Evolutionary conservation across 2,797 vertebrate species (phyloP).

Genomic region (Arnoldichthys spilopterus): DNA sequence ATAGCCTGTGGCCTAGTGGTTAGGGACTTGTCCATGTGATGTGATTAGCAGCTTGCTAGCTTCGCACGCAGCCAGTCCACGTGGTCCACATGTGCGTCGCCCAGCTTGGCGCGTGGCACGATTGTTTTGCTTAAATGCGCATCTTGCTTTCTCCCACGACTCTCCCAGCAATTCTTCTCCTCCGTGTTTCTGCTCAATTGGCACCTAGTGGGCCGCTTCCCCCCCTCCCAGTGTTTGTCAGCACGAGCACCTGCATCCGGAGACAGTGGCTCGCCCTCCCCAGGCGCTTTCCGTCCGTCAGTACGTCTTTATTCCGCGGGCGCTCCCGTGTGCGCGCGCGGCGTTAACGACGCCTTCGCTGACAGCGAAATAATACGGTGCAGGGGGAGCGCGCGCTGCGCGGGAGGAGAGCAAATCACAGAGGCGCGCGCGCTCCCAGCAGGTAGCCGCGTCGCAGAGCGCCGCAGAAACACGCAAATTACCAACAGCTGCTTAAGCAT

Average conservation of each 20-base stretch:
- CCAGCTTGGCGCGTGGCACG: constrained; percentile 74
- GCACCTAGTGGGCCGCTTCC: constrained; percentile 83
- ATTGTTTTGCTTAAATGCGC: constrained; percentile 85
- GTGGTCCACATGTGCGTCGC: constrained; percentile 62
- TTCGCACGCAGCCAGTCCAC: neutral
- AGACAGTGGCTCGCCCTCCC: constrained; percentile 82
- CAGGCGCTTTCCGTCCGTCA: constrained; percentile 80
- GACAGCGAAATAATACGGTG: constrained; percentile 92
- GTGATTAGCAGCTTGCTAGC: neutral
- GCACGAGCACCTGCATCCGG: constrained; percentile 88
- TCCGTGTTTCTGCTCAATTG: constrained; percentile 89
- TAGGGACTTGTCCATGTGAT: too few relatives aligned
- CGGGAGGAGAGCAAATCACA: constrained; percentile 86
- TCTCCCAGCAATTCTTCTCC: constrained; percentile 73
- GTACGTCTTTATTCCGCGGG: constrained; percentile 83
- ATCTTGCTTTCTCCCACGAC: constrained; percentile 83
- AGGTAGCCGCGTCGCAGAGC: constrained; percentile 85
- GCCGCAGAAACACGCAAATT: constrained; percentile 86
- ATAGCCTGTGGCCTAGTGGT: too few relatives aligned
- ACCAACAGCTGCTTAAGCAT: constrained; percentile 78
- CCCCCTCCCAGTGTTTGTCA: constrained; percentile 73
- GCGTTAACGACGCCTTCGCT: constrained; percentile 85
- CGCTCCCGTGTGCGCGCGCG: constrained; percentile 72
- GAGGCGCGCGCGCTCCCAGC: constrained; percentile 81
- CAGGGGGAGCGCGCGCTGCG: constrained; percentile 64